Conservation (phyloP, 2,888 invertebrate species). For the Synergus umbraculus region DNA sequence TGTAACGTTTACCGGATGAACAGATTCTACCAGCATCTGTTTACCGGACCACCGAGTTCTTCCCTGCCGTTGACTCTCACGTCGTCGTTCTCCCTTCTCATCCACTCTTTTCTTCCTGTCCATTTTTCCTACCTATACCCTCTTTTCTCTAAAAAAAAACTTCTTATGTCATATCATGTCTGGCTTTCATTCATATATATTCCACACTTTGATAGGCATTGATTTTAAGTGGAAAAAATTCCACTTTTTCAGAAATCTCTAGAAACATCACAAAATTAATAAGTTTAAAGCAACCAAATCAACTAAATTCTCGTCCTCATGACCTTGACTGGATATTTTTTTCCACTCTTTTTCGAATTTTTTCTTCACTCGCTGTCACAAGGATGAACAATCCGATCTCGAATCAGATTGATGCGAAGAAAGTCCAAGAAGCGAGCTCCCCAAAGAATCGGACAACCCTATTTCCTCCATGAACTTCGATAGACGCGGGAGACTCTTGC, state of each 20-base stretch:
- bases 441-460: slow-evolving; percentile 54
- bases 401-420: slow-evolving; percentile 47
- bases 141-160: slow-evolving; percentile 7
- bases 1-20: slow-evolving; percentile 70
- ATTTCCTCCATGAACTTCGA: slow-evolving; percentile 52
- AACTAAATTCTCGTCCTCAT: slow-evolving; percentile 28
- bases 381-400: slow-evolving; percentile 39
- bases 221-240: neutral
- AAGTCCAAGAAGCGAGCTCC: slow-evolving; percentile 53
- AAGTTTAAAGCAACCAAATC: neutral
- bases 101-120: slow-evolving; percentile 12
- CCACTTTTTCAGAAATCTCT: neutral
- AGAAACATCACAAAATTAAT: neutral
- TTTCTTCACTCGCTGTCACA: slow-evolving; percentile 34
- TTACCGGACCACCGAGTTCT: slow-evolving; percentile 67
- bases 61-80: slow-evolving; percentile 56
- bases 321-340: neutral
- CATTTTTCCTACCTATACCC: neutral
- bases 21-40: slow-evolving; percentile 68
- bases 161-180: neutral
- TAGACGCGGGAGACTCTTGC: slow-evolving; percentile 57
- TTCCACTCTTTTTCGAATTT: neutral
- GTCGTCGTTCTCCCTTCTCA: slow-evolving; percentile 14
- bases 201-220: neutral
- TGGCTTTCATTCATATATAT: neutral